Percentiles rank a stretch among this genome's conserved stretches.
phyloP scores from a whole-genome alignment of 2,797 vertebrate genomes.

The Coilia nasus region DNA sequence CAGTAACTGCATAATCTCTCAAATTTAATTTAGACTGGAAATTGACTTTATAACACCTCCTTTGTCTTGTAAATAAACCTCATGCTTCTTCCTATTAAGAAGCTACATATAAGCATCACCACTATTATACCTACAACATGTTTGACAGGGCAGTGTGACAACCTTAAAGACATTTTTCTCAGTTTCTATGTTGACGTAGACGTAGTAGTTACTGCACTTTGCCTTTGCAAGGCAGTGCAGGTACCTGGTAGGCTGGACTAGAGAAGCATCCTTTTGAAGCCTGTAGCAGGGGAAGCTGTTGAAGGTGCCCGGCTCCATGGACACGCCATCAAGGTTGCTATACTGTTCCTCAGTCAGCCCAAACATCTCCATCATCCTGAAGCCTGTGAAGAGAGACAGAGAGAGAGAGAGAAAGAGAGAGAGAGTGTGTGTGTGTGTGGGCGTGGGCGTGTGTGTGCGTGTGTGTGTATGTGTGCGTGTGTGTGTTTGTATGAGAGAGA shows the following conservation, averaged over 20 bases:
- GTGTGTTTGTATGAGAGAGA: neutral
- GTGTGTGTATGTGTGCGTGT: neutral
- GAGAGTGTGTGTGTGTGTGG: neutral
- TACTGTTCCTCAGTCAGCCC: slow-evolving; percentile 89
- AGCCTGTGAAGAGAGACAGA: slow-evolving; percentile 74
- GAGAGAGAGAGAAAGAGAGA: neutral
- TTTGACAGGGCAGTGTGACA: no score
- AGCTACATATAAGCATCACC: no score
- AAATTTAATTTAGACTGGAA: no score
- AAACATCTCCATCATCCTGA: slow-evolving; percentile 98
- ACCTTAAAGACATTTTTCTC: no score
- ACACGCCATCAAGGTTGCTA: slow-evolving; percentile 84
- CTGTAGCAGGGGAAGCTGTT: slow-evolving; percentile 89
- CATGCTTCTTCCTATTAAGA: no score
- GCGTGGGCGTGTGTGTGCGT: neutral
- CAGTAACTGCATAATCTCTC: no score
- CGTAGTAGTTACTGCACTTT: no score
- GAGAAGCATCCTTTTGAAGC: slow-evolving; percentile 84
- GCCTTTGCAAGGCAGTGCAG: slow-evolving; percentile 20
- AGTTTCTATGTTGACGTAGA: no score
- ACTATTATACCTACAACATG: no score
- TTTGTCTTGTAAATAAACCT: no score
- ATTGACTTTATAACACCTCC: no score
- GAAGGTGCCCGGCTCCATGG: slow-evolving; percentile 95
- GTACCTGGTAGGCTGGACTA: slow-evolving; percentile 93